Evolutionary conservation across 2,888 invertebrate species (phyloP).

Genomic region (Drosophila neutralis): DNA sequence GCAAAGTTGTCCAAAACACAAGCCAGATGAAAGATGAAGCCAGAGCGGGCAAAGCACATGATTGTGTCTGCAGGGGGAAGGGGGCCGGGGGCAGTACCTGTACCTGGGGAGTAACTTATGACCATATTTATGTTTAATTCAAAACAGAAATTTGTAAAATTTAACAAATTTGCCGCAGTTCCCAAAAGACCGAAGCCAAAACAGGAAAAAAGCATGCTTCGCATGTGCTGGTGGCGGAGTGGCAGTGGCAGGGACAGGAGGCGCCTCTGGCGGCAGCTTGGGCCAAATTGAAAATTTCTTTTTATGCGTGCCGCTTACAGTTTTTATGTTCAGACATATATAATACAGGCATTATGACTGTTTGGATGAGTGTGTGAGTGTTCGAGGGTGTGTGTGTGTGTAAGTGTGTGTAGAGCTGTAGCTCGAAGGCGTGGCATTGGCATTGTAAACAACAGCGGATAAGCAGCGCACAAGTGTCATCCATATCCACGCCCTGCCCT

Average conservation of each 20-base stretch:
- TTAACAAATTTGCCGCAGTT: conserved; percentile 52
- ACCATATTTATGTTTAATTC: conserved; percentile 72
- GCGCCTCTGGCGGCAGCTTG: conserved; percentile 60
- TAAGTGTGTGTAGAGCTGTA: conserved; percentile 32
- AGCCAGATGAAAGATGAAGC: conserved; percentile 18
- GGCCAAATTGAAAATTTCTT: conserved; percentile 70
- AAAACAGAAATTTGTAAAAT: conserved; percentile 57
- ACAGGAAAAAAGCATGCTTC: background rate
- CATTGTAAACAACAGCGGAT: conserved; percentile 77
- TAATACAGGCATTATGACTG: conserved; percentile 57
- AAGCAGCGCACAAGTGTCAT: conserved; percentile 77
- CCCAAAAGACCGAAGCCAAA: conserved; percentile 35
- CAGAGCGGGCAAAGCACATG: conserved; percentile 9
- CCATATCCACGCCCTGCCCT: conserved; percentile 51
- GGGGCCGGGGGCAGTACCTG: background rate
- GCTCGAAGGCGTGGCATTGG: conserved; percentile 70
- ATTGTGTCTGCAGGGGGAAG: background rate
- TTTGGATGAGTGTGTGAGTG: conserved; percentile 17
- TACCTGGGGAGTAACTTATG: conserved; percentile 37
- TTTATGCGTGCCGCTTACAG: conserved; percentile 71
- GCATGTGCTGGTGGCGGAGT: background rate
- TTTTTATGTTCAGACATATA: conserved; percentile 72
- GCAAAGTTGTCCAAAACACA: conserved; percentile 17
- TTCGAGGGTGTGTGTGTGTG: conserved; percentile 16
- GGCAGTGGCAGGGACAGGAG: conserved; percentile 4